phyloP scores from a whole-genome alignment of 1,140 invertebrate species.

The Pachypsylla venusta region DNA sequence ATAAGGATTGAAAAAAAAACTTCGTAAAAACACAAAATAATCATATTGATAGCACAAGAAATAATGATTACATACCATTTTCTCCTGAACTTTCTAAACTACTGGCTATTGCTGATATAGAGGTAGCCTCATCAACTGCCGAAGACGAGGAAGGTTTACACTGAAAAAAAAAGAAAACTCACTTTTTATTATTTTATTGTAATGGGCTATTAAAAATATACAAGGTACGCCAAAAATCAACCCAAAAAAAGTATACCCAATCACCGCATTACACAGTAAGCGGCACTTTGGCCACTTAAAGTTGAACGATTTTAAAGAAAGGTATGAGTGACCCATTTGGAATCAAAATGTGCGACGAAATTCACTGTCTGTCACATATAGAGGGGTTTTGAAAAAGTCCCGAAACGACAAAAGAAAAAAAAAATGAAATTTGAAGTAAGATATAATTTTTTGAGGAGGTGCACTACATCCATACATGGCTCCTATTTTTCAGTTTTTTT shows the following conservation, averaged over 20 bases:
- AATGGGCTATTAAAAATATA: background rate
- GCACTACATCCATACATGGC: too few relatives aligned
- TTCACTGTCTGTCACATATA: too few relatives aligned
- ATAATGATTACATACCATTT: background rate
- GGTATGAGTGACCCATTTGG: background rate
- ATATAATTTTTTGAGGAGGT: too few relatives aligned
- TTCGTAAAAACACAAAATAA: background rate
- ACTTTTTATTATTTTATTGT: background rate
- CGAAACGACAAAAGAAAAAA: too few relatives aligned
- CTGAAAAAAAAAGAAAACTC: background rate
- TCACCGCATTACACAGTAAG: background rate
- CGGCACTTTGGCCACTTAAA: background rate
- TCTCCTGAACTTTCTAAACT: background rate
- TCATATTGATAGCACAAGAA: background rate
- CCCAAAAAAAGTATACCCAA: background rate
- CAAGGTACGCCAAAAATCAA: background rate
- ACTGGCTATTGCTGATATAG: background rate
- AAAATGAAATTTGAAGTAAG: too few relatives aligned
- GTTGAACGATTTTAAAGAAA: background rate
- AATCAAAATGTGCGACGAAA: too few relatives aligned
- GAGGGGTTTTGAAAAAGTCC: too few relatives aligned
- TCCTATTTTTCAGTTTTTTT: too few relatives aligned
- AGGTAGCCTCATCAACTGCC: background rate
- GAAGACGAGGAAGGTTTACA: slow-evolving; percentile 3
- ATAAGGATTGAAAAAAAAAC: background rate